Base-by-base conservation (phyloP, 2,888 invertebrate genomes). In the Acleris cristana region DNA sequence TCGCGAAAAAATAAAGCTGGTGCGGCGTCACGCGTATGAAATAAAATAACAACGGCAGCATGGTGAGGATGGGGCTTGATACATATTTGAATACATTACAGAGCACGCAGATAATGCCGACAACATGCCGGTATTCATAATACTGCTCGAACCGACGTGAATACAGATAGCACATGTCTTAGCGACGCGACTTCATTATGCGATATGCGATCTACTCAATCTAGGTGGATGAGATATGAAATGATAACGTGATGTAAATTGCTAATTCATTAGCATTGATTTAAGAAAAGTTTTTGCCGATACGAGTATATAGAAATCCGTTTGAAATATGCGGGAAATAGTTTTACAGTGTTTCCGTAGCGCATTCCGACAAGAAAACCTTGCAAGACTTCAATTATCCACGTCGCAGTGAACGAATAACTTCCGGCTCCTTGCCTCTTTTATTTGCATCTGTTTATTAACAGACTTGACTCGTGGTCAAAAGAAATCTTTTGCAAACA, bases 41-140 rank as follows among this genome's bases (percentile, higher is more conserved):
- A 90, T 91, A 92, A 92, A 92, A 91, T 92, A 91, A 89, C 89
- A 89, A 85, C 84, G 87, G 79, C 86, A 87, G 87, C 87, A 86
- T 81, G 87, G 85, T 86, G 89, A 86, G 90, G 87, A 88, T 87
- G 88, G 86, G 83, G 86, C 88, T 87, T 89, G 89, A 91, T 92
- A 92, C 90, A 90, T 92, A 92, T 92, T 92, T 92, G 92, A 92
- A 92, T 92, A 92, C 84, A 92, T 92, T 91, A 92, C 90, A 74
- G 86, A 88, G 86, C 87, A 89, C 87, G 88, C 85, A 89, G 86
- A 89, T 90, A 90, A 89, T 88, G 84, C 88, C 81, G 80, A 82
- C 83, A 81, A 86, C 87, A 87, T 82, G 83, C 80, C 81, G 89
- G 88, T 89, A 90, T 90, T 92, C 91, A 92, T 90, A 89, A 87